A percentile compares a stretch with the other conserved stretches of the same genome.
Conservation (phyloP, 1,140 invertebrate species). For the Neotoxoptera formosana region DNA sequence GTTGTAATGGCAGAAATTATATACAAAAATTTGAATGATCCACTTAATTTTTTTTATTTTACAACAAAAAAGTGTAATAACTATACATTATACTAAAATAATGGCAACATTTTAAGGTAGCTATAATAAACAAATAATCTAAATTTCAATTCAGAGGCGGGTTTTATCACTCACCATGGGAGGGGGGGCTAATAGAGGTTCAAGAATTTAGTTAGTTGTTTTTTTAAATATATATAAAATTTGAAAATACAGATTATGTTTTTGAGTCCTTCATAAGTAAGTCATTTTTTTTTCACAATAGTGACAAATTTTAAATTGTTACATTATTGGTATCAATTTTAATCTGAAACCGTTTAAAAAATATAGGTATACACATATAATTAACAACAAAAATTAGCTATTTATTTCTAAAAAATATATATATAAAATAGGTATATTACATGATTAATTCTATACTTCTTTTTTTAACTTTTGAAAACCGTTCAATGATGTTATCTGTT, state of each 20-base stretch:
- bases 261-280: not conserved
- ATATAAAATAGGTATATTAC: not conserved
- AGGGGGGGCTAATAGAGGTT: not conserved
- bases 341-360: not conserved
- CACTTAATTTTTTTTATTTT: slow-evolving; percentile 60
- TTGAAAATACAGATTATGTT: not conserved
- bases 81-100: slow-evolving; percentile 54
- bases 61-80: slow-evolving; percentile 58
- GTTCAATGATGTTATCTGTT: no score
- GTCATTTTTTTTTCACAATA: not conserved
- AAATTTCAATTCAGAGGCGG: not conserved
- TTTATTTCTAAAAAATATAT: not conserved
- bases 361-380: not conserved
- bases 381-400: not conserved
- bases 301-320: not conserved
- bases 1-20: slow-evolving; percentile 59
- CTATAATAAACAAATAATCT: not conserved
- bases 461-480: slow-evolving; percentile 14
- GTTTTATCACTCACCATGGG: not conserved
- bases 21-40: slow-evolving; percentile 59
- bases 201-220: not conserved
- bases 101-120: slow-evolving; percentile 2
- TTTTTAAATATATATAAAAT: not conserved
- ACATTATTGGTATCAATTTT: not conserved
- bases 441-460: not conserved